Evolutionary conservation across 1,140 invertebrate species (phyloP), one percentile per base, ranked within the genome.

Genomic region (Hesperophylax magnus): DNA sequence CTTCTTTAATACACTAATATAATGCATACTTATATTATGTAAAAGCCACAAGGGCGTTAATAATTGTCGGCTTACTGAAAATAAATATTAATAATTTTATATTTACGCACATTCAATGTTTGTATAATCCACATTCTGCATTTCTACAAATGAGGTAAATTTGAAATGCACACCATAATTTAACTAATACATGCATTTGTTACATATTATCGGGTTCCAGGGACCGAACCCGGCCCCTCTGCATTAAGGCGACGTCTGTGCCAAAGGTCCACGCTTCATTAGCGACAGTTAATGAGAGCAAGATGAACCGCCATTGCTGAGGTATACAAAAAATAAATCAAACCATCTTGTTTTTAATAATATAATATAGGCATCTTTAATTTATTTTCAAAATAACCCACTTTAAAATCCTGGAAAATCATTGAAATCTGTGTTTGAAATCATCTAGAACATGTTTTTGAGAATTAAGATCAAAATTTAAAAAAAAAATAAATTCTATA

Each of bases 201-300:
- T 18, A 60, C 24, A 76, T 39, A 60, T 31, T 27, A 60, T 76
- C 27, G 56, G 18, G 72, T 60, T 60, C 18, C 72, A 11, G 39
- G 39, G 27, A 34, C 31, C 65, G 65, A 69, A 60, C 54, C 34
- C 74, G 20, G 39, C 22, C 60, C 67, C 20, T 39, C 20, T 54
- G n/a, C 47, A 84, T 77, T 80, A 60, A 72, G 80, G 18, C 63
- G 54, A 65, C 60, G 61, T 69, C 78, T 63, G 54, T 60, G 24
- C 22, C 85, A 86, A 87, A 88, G 87, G 86, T 83, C 87, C 86
- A 89, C 87, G 89, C 86, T 88, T 90, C 89, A 90, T 90, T 90
- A 90, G 88, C 87, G 77, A 85, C 86, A 87, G 85, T 88, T 90
- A 90, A 90, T 90, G 88, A 90, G 63, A 27, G 77, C 34, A 71